phyloP scores from a whole-genome alignment of 2,797 vertebrate genomes.

The Acestrorhynchus altus region DNA sequence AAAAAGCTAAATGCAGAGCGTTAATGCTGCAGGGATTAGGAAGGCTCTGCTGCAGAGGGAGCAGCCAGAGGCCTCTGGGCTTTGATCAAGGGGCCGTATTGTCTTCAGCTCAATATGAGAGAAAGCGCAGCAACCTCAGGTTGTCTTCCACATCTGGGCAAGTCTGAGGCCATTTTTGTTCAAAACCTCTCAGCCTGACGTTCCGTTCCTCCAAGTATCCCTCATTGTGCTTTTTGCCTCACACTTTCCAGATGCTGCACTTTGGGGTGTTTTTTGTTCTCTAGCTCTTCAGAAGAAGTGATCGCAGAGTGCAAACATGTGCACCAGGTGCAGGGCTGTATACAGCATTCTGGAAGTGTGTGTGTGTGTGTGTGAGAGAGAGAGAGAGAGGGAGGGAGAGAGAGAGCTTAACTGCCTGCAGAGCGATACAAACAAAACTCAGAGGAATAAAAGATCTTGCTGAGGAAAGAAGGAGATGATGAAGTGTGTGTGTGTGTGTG shows the following conservation, averaged over 20 bases:
- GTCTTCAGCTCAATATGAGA: slow-evolving; percentile 11
- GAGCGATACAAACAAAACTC: neutral
- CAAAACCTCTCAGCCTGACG: neutral
- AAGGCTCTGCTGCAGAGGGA: neutral
- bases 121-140: neutral
- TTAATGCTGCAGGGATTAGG: slow-evolving; percentile 9
- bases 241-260: neutral
- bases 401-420: neutral
- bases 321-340: slow-evolving; percentile 10
- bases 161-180: neutral
- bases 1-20: slow-evolving; percentile 4
- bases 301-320: slow-evolving; percentile 3
- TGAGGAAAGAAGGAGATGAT: neutral
- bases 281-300: neutral
- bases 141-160: neutral
- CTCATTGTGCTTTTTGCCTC: neutral
- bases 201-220: neutral
- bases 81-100: slow-evolving; percentile 23
- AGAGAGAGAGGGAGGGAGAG: neutral
- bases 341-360: neutral
- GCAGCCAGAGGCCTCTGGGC: slow-evolving; percentile 1
- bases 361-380: neutral
- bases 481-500: neutral
- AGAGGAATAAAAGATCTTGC: neutral
- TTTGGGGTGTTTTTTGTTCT: neutral